Base-by-base conservation (phyloP, 2,888 invertebrate species). In the Apodemia duryi region DNA sequence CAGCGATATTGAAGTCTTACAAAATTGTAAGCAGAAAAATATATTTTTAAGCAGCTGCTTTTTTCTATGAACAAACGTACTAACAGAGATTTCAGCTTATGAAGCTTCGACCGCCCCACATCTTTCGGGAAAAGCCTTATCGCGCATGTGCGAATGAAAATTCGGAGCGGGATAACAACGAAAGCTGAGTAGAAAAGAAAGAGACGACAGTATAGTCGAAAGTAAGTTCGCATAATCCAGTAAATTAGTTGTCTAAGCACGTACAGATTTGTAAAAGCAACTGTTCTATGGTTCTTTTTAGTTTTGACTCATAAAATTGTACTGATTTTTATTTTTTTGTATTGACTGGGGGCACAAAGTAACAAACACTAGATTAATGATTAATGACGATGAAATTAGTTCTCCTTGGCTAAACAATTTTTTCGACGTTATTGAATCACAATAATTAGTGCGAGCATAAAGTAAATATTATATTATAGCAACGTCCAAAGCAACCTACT, bases 71-170 rank as follows among this genome's bases (percentile, higher is more conserved):
- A 43, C 52, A 57, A 46, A 57, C n/a, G 46, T 43, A 41, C 54
- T 10, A 38, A 63, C 66, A 68, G 65, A 51, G 54, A 63, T 63
- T 63, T 72, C 80, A 83, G 71, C 76, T 65, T 89, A 90, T 73
- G 85, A 73, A 88, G 86, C 90, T 90, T 88, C 89, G 75, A 90
- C 75, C 76, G 77, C 68, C 74, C 75, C 78, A 75, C 77, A 81
- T 83, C 84, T 85, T 86, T 85, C 77, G 84, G 84, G 84, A 83
- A 85, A 87, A 82, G 66, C 78, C 73, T 72, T 70, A 74, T n/a
- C 63, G 82, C 91, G 91, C 91, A 88, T 67, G 86, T 86, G 88
- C 77, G 78, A 81, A 83, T 83, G 81, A 83, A 81, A 86, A 84
- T 85, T 72, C 70, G 35, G 79, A 85, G 72, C n/a, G 80, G 76